phyloP scores from a whole-genome alignment of 2,797 vertebrate species.

The Sebastes minor region DNA sequence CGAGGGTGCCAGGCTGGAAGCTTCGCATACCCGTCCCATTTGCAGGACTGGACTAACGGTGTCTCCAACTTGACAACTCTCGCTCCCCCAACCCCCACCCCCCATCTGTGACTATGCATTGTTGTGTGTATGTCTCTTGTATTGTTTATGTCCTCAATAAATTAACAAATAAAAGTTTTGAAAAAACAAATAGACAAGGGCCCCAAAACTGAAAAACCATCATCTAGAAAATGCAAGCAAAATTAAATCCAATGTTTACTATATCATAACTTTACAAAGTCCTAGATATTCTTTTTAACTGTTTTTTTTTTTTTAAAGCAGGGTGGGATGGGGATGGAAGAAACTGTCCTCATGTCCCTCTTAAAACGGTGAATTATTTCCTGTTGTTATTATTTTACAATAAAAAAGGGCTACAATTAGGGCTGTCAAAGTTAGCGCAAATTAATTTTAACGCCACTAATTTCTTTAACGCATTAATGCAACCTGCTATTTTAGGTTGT shows the following conservation, averaged over 20 bases:
- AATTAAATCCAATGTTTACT: neutral
- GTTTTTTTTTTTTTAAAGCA: neutral
- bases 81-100: rapidly evolving
- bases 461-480: too few species aligned
- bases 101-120: neutral
- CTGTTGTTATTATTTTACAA: neutral
- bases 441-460: too few species aligned
- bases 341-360: neutral
- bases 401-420: neutral
- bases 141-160: neutral
- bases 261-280: neutral
- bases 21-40: neutral
- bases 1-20: neutral
- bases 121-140: neutral
- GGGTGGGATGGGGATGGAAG: neutral
- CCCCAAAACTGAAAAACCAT: neutral
- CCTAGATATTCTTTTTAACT: neutral
- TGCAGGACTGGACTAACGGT: neutral
- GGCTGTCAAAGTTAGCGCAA: too few species aligned
- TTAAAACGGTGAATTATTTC: neutral
- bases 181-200: neutral
- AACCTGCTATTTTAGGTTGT: too few species aligned
- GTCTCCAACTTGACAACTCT: neutral
- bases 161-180: neutral
- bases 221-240: neutral